Conservation (phyloP, 2,888 invertebrate genomes). For the Toxonevra muliebris region DNA sequence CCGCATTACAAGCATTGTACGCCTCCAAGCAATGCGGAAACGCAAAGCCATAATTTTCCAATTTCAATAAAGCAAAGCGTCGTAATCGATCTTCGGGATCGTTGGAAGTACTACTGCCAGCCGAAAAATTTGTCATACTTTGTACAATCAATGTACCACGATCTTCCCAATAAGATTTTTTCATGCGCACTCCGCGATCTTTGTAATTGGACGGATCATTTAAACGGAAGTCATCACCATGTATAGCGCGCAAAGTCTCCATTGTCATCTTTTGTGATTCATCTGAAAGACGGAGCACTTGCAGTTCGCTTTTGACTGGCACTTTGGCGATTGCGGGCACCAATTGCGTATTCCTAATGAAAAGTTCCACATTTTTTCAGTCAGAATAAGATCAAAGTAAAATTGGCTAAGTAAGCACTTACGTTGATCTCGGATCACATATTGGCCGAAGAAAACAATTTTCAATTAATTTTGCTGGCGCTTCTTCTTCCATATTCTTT, state of each 20-base stretch:
- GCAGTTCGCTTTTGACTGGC: conserved; percentile 77
- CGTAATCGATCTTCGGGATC: conserved; percentile 72
- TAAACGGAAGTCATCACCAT: conserved; percentile 75
- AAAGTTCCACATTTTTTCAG: neutral
- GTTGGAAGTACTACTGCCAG: conserved; percentile 55
- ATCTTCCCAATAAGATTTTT: conserved; percentile 80
- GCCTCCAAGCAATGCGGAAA: conserved; percentile 79
- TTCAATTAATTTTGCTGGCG: conserved; percentile 68
- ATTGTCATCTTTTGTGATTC: conserved; percentile 77
- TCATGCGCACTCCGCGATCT: conserved; percentile 74
- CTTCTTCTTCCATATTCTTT: conserved; percentile 68
- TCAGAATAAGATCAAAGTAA: conserved; percentile 2
- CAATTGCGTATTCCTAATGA: conserved; percentile 59
- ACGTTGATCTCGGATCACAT: conserved; percentile 42
- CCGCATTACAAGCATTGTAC: conserved; percentile 72
- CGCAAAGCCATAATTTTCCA: conserved; percentile 82
- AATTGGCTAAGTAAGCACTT: conserved; percentile 30
- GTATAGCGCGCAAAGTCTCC: conserved; percentile 78
- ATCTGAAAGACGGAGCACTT: conserved; percentile 74
- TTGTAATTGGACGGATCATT: conserved; percentile 70
- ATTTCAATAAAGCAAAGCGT: conserved; percentile 75
- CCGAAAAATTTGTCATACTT: conserved; percentile 71
- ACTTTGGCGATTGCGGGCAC: conserved; percentile 66
- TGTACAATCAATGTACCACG: conserved; percentile 79
- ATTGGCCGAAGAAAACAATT: conserved; percentile 74